Conservation (phyloP, 1,140 invertebrate species). For the Pogonomyrmex californicus region DNA sequence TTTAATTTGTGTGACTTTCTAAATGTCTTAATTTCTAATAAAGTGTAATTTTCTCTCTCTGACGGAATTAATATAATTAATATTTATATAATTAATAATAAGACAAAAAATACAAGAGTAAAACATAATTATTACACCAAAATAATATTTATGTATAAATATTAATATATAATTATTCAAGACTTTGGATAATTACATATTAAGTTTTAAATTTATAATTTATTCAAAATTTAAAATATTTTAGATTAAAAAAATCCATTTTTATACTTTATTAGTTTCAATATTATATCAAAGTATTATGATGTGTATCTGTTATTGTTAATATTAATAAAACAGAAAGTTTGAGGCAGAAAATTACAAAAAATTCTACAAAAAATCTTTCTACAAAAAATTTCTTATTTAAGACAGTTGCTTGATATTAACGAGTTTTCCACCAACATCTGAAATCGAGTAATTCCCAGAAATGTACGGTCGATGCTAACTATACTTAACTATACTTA, state of each 20-base stretch:
- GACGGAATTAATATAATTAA: neutral
- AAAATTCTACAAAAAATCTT: constrained; percentile 8
- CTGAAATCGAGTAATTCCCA: constrained; percentile 72
- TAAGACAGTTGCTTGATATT: constrained; percentile 33
- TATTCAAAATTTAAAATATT: neutral
- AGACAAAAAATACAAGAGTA: neutral
- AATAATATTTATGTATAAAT: neutral
- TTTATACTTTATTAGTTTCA: neutral
- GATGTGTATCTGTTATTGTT: too few relatives aligned
- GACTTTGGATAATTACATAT: too few relatives aligned
- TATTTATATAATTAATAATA: constrained; percentile 9
- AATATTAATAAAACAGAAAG: constrained; percentile 8
- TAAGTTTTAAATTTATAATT: too few relatives aligned
- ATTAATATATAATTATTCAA: neutral
- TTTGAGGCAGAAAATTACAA: neutral
- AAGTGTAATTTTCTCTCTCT: neutral
- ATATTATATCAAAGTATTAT: neutral
- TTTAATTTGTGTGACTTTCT: neutral
- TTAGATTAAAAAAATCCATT: neutral
- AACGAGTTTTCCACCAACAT: constrained; percentile 52
- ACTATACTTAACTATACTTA: constrained; percentile 54
- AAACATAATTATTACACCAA: neutral
- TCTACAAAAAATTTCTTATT: neutral
- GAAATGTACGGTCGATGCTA: constrained; percentile 47
- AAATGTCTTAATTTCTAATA: neutral